Base-by-base conservation (phyloP, 1,140 invertebrate species). In the Ephestia elutella region DNA sequence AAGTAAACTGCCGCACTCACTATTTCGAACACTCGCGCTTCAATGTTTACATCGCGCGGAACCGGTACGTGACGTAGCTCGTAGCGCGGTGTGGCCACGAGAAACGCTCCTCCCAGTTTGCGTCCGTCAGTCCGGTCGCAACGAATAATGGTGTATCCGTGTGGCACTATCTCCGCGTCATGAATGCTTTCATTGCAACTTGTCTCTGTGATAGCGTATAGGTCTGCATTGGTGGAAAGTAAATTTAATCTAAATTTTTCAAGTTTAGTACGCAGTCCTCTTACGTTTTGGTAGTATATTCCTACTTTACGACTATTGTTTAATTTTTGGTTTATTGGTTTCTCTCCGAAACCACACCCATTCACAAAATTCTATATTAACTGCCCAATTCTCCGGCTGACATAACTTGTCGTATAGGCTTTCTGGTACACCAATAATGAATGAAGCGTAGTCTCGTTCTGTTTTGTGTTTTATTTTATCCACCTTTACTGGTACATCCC, bases 391-490 rank as follows among this genome's bases (percentile, higher is more conserved):
- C 21, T 66, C 60, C 3, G 62, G 17, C 30, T 62, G 13, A 19
- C 54, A 63, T 17, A 66, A 38, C 21, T 56, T 30, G 5, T 50
- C 57, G 49, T 67, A 71, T 11, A 30, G 48, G 18, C 55, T 63
- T 56, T 67, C 62, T 15, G 65, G 60, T 2, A 71, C 63, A 10
- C 55, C 50, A 18, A 71, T 63, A 0, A 67, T 59, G 19, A 70
- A 70, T 28, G 64, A 66, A 1, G 64, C n/a, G 56, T 63, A 66
- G 49, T 65, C 67, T 17, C 64, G 25, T 35, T 70, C 57, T 4
- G 59, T 65, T 48, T 65, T 70, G 17, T 64, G 64, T 15, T 60
- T 66, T 50, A 66, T 64, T 65, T 62, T 70, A 11, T 66, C 55
- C 11, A 66, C 28, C 53, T 60, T 48, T 2, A 48, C 15, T n/a